A percentile compares a stretch with the other conserved stretches of the same genome.
phyloP scores from a whole-genome alignment of 1,140 invertebrate species.

The Proales similis region DNA sequence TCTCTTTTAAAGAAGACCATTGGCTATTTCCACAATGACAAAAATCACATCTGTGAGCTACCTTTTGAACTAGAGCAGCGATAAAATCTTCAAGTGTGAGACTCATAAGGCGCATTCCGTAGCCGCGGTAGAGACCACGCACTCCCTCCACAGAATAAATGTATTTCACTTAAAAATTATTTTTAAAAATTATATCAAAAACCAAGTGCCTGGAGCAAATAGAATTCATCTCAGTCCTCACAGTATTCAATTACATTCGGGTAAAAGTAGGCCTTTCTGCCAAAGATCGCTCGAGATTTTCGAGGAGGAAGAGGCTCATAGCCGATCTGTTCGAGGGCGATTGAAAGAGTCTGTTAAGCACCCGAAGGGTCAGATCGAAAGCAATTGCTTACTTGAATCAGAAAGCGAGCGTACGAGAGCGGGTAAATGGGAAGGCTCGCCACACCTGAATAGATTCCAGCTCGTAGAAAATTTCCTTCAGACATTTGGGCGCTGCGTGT shows the following conservation, averaged over 20 bases:
- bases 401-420: constrained; percentile 7
- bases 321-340: neutral
- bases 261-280: constrained; percentile 33
- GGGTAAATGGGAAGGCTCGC: constrained; percentile 37
- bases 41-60: neutral
- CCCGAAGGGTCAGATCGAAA: too few relatives aligned
- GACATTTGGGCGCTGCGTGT: too few relatives aligned
- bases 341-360: neutral
- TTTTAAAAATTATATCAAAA: neutral
- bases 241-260: constrained; percentile 32
- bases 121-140: constrained; percentile 27
- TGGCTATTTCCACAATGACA: neutral
- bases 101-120: constrained; percentile 30
- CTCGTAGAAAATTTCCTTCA: too few relatives aligned
- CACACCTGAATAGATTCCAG: too few relatives aligned
- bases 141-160: constrained; percentile 33
- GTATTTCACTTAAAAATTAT: constrained; percentile 30
- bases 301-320: constrained; percentile 37
- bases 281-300: constrained; percentile 28
- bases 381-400: constrained; percentile 25
- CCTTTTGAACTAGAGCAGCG: constrained; percentile 8
- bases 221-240: neutral
- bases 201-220: neutral
- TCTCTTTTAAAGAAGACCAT: constrained; percentile 25
- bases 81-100: constrained; percentile 23